Evolutionary conservation across 2,113 vertebrate genomes (phyloP), one percentile per base, ranked within the genome.

Genomic region (Microcebus murinus): DNA sequence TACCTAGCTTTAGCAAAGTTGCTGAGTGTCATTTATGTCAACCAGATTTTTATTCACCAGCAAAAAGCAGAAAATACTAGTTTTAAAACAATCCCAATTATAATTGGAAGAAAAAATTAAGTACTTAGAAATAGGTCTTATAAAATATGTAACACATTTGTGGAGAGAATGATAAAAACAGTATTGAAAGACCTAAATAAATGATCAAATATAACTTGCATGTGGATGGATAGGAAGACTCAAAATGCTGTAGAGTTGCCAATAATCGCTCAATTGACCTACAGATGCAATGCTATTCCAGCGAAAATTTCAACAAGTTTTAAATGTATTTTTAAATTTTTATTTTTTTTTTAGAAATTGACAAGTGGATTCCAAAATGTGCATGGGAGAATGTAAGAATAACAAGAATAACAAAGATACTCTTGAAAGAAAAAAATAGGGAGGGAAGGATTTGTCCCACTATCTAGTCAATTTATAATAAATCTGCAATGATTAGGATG

Each of bases 131-230:
- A 63, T 81, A 87, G 84, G 57, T 74, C 7, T 63, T 80, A 34
- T 68, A 52, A 84, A 34, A 77, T 81, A 18, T 77, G 3, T 0
- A 76, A 79, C 27, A 59, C 13, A 36, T 83, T 92, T 80, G 10
- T 86, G 34, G 18, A 91, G 8, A 70, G 95, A 83, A 63, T 48
- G 11, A 74, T 94, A 59, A 83, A 83, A 85, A 61, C 5, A 73
- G 55, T 67, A 57, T 57, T 92, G 23, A 74, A 90, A 95, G 36
- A 73, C 52, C 21, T 63, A 65, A 90, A 36, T 87, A 84, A 96
- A 39, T 90, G 48, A 88, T 48, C 4, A 83, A 9, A 10, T 63
- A 7, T 50, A 48, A 48, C 27, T 90, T 57, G 12, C 83, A 95
- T 6, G 8, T 61, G 63, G 29, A 10, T 61, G 63, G 29, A 21